phyloP scores from a whole-genome alignment of 2,888 invertebrate genomes.

The Dicyrtomina minuta region DNA sequence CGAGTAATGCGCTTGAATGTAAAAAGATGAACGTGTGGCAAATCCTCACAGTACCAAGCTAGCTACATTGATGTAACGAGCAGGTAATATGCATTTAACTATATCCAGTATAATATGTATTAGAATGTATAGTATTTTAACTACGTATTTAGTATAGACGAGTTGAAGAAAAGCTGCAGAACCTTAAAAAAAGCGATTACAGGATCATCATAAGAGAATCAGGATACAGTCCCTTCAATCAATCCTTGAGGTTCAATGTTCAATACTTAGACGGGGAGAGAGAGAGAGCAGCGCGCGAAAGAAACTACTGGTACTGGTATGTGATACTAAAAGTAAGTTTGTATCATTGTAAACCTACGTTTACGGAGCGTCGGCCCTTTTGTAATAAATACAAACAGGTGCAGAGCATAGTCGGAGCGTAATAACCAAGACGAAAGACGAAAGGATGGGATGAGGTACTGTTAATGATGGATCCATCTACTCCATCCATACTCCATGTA shows the following conservation, averaged over 20 bases:
- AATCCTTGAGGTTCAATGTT: neutral
- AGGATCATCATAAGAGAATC: neutral
- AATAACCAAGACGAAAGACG: neutral
- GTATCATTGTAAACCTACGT: too few relatives aligned
- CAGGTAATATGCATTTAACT: too few relatives aligned
- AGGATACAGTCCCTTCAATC: conserved; percentile 13
- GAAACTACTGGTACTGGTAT: neutral
- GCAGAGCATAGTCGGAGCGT: neutral
- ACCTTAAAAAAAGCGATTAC: neutral
- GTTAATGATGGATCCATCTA: conserved; percentile 12
- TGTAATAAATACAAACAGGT: conserved; percentile 12
- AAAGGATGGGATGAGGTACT: neutral
- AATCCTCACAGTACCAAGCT: too few relatives aligned
- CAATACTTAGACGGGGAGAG: neutral
- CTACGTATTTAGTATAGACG: too few relatives aligned
- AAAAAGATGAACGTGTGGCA: too few relatives aligned
- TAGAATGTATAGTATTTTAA: too few relatives aligned
- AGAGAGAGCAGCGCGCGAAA: neutral
- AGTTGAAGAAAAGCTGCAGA: conserved; percentile 10
- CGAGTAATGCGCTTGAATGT: too few relatives aligned
- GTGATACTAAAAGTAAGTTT: neutral
- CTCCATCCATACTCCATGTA: too few relatives aligned
- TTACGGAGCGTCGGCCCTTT: conserved; percentile 9
- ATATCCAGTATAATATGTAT: too few relatives aligned
- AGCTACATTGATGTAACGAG: too few relatives aligned